These are phyloP conservation scores for Drosophila nigromelanica DNA, from an alignment of 1,140 invertebrate species.

Conservation along the genomic window DNA sequence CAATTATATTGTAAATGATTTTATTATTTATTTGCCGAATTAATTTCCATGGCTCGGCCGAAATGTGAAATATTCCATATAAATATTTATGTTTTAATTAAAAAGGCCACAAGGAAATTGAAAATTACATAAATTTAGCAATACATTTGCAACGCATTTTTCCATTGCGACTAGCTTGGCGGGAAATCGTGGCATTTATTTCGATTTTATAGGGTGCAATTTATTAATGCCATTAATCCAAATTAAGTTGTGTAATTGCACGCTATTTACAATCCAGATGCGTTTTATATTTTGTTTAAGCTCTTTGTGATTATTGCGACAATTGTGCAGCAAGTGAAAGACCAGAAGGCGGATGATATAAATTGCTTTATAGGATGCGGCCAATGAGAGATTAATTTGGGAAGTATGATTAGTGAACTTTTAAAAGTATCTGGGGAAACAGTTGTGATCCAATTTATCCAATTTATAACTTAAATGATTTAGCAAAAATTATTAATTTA, in stretches of 20 bases:
- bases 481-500: too few relatives aligned
- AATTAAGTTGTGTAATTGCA: slow-evolving; percentile 62
- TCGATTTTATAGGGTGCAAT: slow-evolving; percentile 74
- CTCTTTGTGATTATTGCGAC: neutral
- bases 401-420: too few relatives aligned
- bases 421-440: too few relatives aligned
- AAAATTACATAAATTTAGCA: slow-evolving; percentile 70
- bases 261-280: slow-evolving; percentile 13
- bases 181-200: slow-evolving; percentile 62
- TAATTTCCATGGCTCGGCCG: slow-evolving; percentile 56
- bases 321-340: slow-evolving; percentile 1
- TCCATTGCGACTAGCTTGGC: neutral
- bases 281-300: neutral
- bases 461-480: too few relatives aligned
- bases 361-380: too few relatives aligned
- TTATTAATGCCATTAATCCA: slow-evolving; percentile 65
- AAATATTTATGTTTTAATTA: slow-evolving; percentile 83
- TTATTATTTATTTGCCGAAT: slow-evolving; percentile 82
- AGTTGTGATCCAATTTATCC: too few relatives aligned
- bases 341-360: neutral
- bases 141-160: slow-evolving; percentile 61
- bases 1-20: slow-evolving; percentile 83
- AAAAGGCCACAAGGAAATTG: slow-evolving; percentile 80
- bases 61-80: slow-evolving; percentile 76
- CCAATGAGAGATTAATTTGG: too few relatives aligned